phyloP scores from a whole-genome alignment of 2,888 invertebrate genomes.

The Tinea trinotella region DNA sequence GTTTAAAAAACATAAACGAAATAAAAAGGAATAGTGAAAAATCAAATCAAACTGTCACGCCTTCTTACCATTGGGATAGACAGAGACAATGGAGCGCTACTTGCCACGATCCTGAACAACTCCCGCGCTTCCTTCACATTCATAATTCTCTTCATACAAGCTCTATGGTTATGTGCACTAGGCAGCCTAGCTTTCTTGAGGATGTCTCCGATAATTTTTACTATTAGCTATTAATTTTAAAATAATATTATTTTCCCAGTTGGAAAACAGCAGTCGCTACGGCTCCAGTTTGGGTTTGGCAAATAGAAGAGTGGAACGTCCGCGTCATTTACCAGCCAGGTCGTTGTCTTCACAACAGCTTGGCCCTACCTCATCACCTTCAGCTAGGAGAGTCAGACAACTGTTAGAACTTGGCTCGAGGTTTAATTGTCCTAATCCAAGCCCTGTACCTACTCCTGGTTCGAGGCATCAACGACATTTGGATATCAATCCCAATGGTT shows the following conservation, averaged over 20 bases:
- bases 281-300: conserved; percentile 70
- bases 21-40: background rate
- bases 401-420: conserved; percentile 78
- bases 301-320: conserved; percentile 69
- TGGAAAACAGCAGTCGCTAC: conserved; percentile 75
- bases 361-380: conserved; percentile 76
- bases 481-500: conserved; percentile 91
- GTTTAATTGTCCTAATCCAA: conserved; percentile 76
- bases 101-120: too few species aligned
- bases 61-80: too few species aligned
- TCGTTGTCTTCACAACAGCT: conserved; percentile 83
- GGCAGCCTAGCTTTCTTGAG: too few species aligned
- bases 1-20: too few species aligned
- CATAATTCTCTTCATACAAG: too few species aligned
- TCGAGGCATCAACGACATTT: conserved; percentile 85
- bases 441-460: conserved; percentile 83
- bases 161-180: too few species aligned
- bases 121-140: too few species aligned
- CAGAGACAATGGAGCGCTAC: too few species aligned
- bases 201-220: too few species aligned
- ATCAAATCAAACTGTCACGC: too few species aligned
- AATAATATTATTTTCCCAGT: conserved; percentile 32
- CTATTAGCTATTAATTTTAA: background rate
- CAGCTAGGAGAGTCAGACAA: conserved; percentile 85
- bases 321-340: conserved; percentile 78